Evolutionary conservation across 2,888 invertebrate genomes (phyloP).

Genomic region (Mimachlamys varia): DNA sequence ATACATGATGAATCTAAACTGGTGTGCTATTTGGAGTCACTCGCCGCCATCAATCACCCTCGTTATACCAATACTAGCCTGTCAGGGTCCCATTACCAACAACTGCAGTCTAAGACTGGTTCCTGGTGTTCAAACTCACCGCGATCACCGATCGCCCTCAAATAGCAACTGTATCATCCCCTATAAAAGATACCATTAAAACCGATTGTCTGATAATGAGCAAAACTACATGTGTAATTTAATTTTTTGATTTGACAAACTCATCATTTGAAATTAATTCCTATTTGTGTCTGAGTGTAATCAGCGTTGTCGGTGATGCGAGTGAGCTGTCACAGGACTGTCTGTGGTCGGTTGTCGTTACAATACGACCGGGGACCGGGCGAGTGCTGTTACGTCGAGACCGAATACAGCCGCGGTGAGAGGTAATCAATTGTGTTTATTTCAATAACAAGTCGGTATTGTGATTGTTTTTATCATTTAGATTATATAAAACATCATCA

Average conservation of each 20-base stretch:
- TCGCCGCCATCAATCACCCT: neutral
- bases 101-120: neutral
- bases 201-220: slow-evolving; percentile 19
- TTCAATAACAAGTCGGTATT: slow-evolving; percentile 31
- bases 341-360: neutral
- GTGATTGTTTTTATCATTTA: slow-evolving; percentile 36
- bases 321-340: neutral
- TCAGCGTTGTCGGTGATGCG: neutral
- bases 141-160: neutral
- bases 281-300: neutral
- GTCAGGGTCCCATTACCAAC: neutral
- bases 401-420: neutral
- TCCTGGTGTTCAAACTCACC: neutral
- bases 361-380: neutral
- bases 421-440: slow-evolving; percentile 30
- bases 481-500: slow-evolving; percentile 11
- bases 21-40: neutral
- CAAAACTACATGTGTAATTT: slow-evolving; percentile 33
- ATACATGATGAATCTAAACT: slow-evolving; percentile 26
- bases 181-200: slow-evolving; percentile 16
- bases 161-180: neutral
- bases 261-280: slow-evolving; percentile 22
- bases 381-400: neutral
- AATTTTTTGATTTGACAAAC: slow-evolving; percentile 27
- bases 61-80: neutral